Evolutionary conservation across 2,888 invertebrate genomes (phyloP).

Genomic region (Nycteola revayana): DNA sequence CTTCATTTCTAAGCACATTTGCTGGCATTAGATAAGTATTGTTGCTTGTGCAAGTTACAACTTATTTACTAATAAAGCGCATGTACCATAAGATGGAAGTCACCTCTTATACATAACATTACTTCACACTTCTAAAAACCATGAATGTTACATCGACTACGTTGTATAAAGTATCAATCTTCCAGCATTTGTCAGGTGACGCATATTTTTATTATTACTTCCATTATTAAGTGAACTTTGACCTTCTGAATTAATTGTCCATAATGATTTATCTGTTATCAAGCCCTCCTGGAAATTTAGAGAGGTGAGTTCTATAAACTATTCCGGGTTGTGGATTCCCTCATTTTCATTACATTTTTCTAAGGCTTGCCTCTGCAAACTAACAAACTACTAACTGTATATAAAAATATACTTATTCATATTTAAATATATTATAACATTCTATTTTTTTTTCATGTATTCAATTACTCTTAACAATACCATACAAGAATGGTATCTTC

Average conservation of each 20-base stretch:
- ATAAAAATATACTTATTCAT: constrained; percentile 3
- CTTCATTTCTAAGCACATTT: too few species aligned
- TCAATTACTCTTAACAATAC: constrained; percentile 5
- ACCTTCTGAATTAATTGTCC: constrained; percentile 18
- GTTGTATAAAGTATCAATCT: constrained; percentile 59
- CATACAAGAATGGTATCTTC: constrained; percentile 21
- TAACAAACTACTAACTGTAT: constrained; percentile 32
- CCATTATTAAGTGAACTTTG: constrained; percentile 25
- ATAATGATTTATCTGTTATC: constrained; percentile 30
- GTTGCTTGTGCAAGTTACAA: constrained; percentile 59
- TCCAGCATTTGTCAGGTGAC: constrained; percentile 86
- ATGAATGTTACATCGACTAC: constrained; percentile 67
- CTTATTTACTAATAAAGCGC: constrained; percentile 52
- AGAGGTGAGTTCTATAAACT: constrained; percentile 74
- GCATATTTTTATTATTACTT: constrained; percentile 67
- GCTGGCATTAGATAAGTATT: constrained; percentile 27
- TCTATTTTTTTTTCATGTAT: neutral
- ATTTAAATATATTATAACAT: constrained; percentile 1
- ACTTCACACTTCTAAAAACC: constrained; percentile 61
- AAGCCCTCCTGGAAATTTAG: constrained; percentile 46
- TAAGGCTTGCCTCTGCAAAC: constrained; percentile 42
- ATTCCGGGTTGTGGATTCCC: constrained; percentile 22
- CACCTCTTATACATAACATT: constrained; percentile 70
- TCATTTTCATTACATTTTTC: constrained; percentile 33
- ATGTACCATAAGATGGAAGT: constrained; percentile 63